These are phyloP conservation scores for Xenopus petersii DNA, from an alignment of 2,797 vertebrate genomes.

Conservation along the genomic window DNA sequence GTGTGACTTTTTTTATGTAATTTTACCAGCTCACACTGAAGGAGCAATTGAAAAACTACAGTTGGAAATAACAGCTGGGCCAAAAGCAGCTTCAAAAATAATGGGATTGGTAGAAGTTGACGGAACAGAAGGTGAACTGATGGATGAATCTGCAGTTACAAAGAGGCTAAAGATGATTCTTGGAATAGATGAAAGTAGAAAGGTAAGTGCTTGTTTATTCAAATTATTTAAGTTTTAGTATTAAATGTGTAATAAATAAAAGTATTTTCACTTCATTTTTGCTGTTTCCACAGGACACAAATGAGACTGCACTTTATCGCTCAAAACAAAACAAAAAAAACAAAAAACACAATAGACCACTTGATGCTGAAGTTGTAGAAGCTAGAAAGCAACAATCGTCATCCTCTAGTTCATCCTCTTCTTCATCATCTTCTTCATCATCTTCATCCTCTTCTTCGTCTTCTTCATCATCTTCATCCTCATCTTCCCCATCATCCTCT, in stretches of 20 bases:
- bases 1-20: conserved; percentile 26
- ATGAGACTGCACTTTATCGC: too few species aligned
- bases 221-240: too few species aligned
- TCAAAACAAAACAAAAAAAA: too few species aligned
- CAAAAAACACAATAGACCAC: too few species aligned
- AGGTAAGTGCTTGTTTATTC: too few species aligned
- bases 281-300: too few species aligned
- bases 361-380: conserved; percentile 16
- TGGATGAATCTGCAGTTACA: conserved; percentile 52
- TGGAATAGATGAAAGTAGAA: conserved; percentile 33
- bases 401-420: conserved; percentile 40
- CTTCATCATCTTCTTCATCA: conserved; percentile 20
- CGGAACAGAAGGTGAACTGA: conserved; percentile 42
- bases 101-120: conserved; percentile 57
- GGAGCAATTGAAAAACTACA: conserved; percentile 68
- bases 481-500: conserved; percentile 20
- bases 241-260: background rate
- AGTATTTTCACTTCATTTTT: too few species aligned
- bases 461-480: conserved; percentile 15
- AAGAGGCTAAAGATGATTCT: conserved; percentile 72
- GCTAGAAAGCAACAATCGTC: conserved; percentile 37
- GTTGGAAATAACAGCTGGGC: conserved; percentile 72
- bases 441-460: conserved; percentile 32
- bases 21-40: conserved; percentile 54
- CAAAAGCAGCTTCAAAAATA: conserved; percentile 69